Base-by-base conservation (phyloP, 2,797 vertebrate species). In the Premnoplex brunnescens region DNA sequence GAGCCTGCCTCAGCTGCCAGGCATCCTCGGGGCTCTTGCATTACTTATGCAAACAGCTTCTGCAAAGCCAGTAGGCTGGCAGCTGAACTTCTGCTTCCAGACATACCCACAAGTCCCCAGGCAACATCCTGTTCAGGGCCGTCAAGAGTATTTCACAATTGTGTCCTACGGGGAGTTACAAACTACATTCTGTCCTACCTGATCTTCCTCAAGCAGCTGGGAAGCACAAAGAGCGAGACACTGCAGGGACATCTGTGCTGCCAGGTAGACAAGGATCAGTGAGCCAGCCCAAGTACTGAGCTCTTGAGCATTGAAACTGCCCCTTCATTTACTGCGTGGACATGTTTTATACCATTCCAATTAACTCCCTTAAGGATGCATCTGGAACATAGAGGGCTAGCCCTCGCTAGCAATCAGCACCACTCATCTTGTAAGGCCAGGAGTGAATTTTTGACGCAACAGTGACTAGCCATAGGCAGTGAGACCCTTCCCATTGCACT, bases 31-130 rank as follows among this genome's bases (percentile, higher is more conserved):
- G 58, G 83, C 39, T 84, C 69, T 67, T 59, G 23, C 16, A 69
- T 84, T 66, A 63, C 67, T 90, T 78, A 66, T 17, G 36, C 41
- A 86, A 95, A 93, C 69, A 81, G 62, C 17, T 86, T 66, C 76
- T 66, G 23, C 30, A 55, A 54, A 78, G 66, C 51, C 89, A 32
- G 51, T 55, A 84, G 55, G 37, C 32, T 89, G 67, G 37, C 58
- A 88, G 83, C 69, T 48, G 20, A 82, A 24, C 32, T 34, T 76
- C 34, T 73, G 48, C 34, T 86, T 82, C 51, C 52, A 79, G 48
- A 32, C 8, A 9, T 73, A 41, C 34, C 39, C 39, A 32, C 13
- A 69, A 86, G 85, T 82, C 41, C 71, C 71, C 1, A 1, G 59
- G 41, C 21, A 56, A 10, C 44, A 56, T 32, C 41, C 23, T 21